A percentile compares a stretch with the other conserved stretches of the same genome.
These are phyloP conservation scores for Cylindroiulus punctatus DNA, from an alignment of 2,888 invertebrate species.

Conservation along the genomic window DNA sequence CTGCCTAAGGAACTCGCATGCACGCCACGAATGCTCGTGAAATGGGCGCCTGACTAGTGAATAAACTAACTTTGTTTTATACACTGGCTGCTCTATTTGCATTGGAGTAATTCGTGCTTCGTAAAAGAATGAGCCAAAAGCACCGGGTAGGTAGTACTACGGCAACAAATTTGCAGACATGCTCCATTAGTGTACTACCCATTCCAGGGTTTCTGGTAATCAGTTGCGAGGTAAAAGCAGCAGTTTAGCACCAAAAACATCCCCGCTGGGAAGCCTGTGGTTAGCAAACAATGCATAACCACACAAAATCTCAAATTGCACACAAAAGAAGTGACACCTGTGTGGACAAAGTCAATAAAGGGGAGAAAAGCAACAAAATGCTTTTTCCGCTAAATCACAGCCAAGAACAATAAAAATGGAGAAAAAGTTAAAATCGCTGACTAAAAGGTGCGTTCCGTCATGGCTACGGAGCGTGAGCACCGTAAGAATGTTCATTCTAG, in stretches of 20 bases:
- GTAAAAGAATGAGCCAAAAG: constrained; percentile 9
- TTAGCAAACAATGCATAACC: constrained; percentile 17
- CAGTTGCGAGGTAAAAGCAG: neutral
- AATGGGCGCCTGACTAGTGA: constrained; percentile 23
- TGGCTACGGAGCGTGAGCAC: neutral
- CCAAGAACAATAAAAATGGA: constrained; percentile 30
- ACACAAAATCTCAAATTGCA: constrained; percentile 22
- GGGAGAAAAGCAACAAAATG: neutral
- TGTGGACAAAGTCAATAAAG: neutral
- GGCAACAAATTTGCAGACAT: neutral
- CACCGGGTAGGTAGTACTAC: neutral
- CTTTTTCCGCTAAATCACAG: constrained; percentile 10
- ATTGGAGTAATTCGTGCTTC: neutral
- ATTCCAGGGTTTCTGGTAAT: neutral
- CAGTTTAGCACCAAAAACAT: constrained; percentile 43
- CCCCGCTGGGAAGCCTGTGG: neutral
- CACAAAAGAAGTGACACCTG: neutral
- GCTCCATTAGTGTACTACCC: neutral
- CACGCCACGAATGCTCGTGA: constrained; percentile 26
- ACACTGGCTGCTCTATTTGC: constrained; percentile 39
- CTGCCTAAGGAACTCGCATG: constrained; percentile 43
- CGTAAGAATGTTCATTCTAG: neutral
- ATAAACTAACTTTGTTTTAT: neutral
- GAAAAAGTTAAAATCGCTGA: constrained; percentile 9
- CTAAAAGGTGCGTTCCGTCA: constrained; percentile 31